Base-by-base conservation (phyloP, 2,888 invertebrate species). In the Helobdella robusta region DNA sequence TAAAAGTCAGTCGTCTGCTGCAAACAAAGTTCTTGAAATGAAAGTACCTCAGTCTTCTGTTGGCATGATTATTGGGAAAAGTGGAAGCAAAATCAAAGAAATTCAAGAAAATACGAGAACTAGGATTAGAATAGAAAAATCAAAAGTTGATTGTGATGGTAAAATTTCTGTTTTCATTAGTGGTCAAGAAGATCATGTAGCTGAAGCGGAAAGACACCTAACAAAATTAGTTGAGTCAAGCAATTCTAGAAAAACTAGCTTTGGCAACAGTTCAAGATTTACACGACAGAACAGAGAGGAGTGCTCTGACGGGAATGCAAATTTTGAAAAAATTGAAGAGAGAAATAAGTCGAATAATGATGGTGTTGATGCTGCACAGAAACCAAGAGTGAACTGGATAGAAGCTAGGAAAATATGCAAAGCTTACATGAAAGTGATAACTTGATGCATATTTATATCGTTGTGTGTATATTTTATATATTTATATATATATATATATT, bases 361-460 rank as follows among this genome's bases (percentile, higher is more conserved):
- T 25, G 25, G 5, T 25, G n/a, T 23, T 4, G 50, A 54, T 30
- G 30, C 28, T 3, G 25, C 28, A 3, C 15, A 5, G 25, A 40
- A 35, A 23, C 74, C 75, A 69, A 76, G 32, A 76, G 73, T 77
- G 72, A 77, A 78, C 75, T 75, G 82, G 82, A 58, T 69, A 69
- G 59, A 72, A 71, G 54, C 77, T 70, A 48, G 74, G 73, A 65
- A 68, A 70, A 48, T 79, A 74, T 73, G 82, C 80, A 74, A 72
- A 35, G 68, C 62, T 34, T 70, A 71, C 54, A 83, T 85, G 68
- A 81, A 82, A 62, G 83, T 81, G n/a, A n/a, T 58, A 83, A 84
- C 69, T 88, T 86, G 85, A 8, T n/a, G 6, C 50, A 6, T 6
- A 50, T 25, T 50, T 50, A n/a, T 25, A 11, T 50, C 6, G 20